phyloP scores from a whole-genome alignment of 2,888 invertebrate genomes.

The Caenorhabditis panamensis region DNA sequence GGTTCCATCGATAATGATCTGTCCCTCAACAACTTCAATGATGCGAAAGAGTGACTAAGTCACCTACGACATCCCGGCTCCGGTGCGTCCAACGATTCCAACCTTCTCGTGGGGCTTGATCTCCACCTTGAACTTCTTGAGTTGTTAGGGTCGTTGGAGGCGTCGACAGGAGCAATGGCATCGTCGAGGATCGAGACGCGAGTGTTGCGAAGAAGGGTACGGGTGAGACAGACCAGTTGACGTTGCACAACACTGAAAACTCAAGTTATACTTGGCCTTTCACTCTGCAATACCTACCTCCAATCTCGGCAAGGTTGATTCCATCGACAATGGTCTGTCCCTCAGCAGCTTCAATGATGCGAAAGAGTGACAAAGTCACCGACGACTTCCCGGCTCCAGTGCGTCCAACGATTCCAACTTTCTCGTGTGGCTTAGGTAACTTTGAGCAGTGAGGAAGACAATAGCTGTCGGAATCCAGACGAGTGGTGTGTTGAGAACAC shows the following conservation, averaged over 20 bases:
- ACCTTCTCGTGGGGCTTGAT: slow-evolving; percentile 84
- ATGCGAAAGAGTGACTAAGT: slow-evolving; percentile 81
- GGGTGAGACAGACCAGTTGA: slow-evolving; percentile 83
- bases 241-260: slow-evolving; percentile 83
- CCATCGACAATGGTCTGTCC: slow-evolving; percentile 80
- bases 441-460: slow-evolving; percentile 84
- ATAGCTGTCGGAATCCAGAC: slow-evolving; percentile 95
- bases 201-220: slow-evolving; percentile 83
- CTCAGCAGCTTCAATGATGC: slow-evolving; percentile 80
- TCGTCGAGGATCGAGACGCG: too few relatives aligned
- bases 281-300: slow-evolving; percentile 82
- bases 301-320: slow-evolving; percentile 86
- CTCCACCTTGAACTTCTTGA: slow-evolving; percentile 84
- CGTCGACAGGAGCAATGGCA: too few relatives aligned
- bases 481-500: slow-evolving; percentile 94
- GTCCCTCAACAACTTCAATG: slow-evolving; percentile 79
- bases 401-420: slow-evolving; percentile 83
- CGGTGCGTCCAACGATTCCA: slow-evolving; percentile 82
- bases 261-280: not conserved
- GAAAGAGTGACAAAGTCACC: slow-evolving; percentile 80
- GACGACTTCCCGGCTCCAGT: slow-evolving; percentile 82
- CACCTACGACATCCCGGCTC: slow-evolving; percentile 81
- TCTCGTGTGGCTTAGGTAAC: slow-evolving; percentile 84
- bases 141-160: too few relatives aligned
- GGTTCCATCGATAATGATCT: slow-evolving; percentile 78